Base-by-base conservation (phyloP, 1,140 invertebrate genomes). In the Lepidurus arcticus region DNA sequence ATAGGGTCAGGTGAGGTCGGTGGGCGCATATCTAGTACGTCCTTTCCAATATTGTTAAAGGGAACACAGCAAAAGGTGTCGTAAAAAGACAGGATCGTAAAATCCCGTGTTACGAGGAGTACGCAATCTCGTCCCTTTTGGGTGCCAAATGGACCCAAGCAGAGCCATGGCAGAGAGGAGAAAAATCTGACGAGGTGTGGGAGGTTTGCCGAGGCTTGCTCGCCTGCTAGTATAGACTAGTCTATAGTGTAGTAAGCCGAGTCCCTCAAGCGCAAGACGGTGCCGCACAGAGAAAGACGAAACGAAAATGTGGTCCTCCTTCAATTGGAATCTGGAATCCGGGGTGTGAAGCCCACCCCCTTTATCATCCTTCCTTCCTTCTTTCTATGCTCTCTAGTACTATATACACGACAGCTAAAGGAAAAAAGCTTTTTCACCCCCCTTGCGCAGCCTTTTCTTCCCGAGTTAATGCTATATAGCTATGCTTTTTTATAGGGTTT, bases 21-120 rank as follows among this genome's bases (percentile, higher is more conserved):
- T 65, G 53, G 53, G 53, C 8, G 53, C 53, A 65, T 65, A 65
- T 65, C 16, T 13, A 65, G 53, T 21, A 65, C 4, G 16, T 13
- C 21, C 53, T 65, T 65, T 65, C 53, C 53, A 65, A 65, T 65
- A 65, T 65, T 65, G 53, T 65, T 65, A 7, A 65, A 65, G 53
- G 53, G 53, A 13, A 21, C 21, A 65, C 16, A 65, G 21, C 21
- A 65, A 21, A 65, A 65, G 53, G 53, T 65, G 53, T 65, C 53
- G 53, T 65, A 65, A 65, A 65, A 65, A 65, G 53, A 13, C 8
- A 9, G 53, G 53, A 65, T 65, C 53, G 21, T 65, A 65, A 65
- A 65, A 65, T 13, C 53, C 53, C 53, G 53, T 65, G 53, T 65
- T 65, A 65, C 53, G 53, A 65, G 53, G 53, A 65, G 53, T 65